These are phyloP conservation scores for Chanos chanos DNA, from an alignment of 2,797 vertebrate genomes.

Conservation along the genomic window DNA sequence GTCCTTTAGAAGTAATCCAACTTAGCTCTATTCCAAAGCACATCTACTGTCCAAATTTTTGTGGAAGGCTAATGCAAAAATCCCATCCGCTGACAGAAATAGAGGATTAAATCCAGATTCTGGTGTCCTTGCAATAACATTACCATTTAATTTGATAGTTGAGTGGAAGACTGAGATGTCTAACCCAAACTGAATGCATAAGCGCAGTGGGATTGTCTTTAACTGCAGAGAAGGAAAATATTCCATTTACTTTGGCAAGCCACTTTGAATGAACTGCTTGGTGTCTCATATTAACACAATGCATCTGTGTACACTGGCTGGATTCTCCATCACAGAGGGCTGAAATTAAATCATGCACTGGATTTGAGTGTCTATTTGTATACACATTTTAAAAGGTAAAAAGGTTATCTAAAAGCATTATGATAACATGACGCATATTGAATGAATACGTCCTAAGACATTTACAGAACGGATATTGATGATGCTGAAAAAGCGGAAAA, in stretches of 20 bases:
- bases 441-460: no score
- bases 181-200: constrained; percentile 2
- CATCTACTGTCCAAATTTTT: not conserved
- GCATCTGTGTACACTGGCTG: no score
- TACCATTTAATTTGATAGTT: not conserved
- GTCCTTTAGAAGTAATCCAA: no score
- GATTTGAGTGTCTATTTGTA: no score
- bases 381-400: no score
- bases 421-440: no score
- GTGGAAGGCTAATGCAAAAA: not conserved
- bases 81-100: not conserved
- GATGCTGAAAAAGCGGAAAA: no score
- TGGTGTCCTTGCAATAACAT: not conserved
- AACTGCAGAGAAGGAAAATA: not conserved
- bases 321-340: no score
- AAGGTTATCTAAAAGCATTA: no score
- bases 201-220: not conserved
- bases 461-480: no score
- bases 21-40: not conserved
- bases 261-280: not conserved
- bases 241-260: constrained; percentile 17
- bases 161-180: not conserved
- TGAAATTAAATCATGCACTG: no score
- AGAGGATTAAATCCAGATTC: not conserved
- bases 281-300: not conserved